Evolutionary conservation across 2,797 vertebrate genomes (phyloP), one percentile per base, ranked within the genome.

Genomic region (Chloroceryle inda): DNA sequence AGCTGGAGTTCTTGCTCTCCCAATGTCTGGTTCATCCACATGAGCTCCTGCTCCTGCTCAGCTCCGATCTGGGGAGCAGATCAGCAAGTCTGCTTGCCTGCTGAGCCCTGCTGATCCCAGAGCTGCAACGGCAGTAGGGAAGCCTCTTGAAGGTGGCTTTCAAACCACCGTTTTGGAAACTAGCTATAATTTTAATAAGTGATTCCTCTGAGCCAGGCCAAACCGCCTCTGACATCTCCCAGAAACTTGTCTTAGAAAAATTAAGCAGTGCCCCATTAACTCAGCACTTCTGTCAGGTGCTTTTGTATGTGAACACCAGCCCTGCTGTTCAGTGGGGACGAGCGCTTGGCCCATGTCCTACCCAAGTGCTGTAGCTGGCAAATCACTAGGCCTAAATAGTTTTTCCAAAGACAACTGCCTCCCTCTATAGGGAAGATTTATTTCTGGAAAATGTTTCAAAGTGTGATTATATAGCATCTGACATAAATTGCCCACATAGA

Each of bases 371-470:
- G 73, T 49, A 90, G 83, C 88, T 96, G 80, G 66, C 87, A 95
- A 82, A 82, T 76, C 77, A 56, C 88, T 49, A 47, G 2, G 2
- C 68, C 35, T 78, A 66, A 69, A 91, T 11, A 87, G 67, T 64
- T 89, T 56, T 82, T 64, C 80, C 56, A 79, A 87, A 92, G 90
- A 76, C 80, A 93, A 67, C 33, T 1, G 1, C 37, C 74, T 79
- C 67, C 62, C 56, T 93, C 74, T 74, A 7, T 37, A 42, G 49
- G 79, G 38, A 59, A 89, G 79, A 95, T 90, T 92, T 95, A 86
- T 90, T 92, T 90, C 80, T 94, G 92, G 89, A 95, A 93, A 95
- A 86, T 56, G 33, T 76, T 95, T 95, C 42, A 13, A 63, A 74
- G 85, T 71, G 71, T 90, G 85, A 35, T 92, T 94, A 79, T 90